Percentiles rank a stretch among this genome's conserved stretches.
Evolutionary conservation across 2,888 invertebrate genomes (phyloP).

Genomic region (Seira ritae): DNA sequence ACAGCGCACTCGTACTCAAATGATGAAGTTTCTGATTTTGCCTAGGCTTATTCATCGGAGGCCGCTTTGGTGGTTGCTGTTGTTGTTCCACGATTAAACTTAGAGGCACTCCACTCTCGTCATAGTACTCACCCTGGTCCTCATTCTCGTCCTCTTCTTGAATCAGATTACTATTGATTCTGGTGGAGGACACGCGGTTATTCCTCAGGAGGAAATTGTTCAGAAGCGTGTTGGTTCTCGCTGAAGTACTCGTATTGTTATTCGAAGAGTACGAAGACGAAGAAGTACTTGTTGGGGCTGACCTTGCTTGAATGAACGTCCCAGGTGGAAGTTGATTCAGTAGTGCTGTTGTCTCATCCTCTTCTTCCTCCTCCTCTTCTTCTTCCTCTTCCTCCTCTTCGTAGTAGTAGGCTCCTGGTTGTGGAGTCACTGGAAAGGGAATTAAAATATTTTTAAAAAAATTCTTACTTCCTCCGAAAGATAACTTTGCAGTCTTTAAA

Average conservation of each 20-base stretch:
- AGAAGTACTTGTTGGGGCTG: neutral
- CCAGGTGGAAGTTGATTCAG: constrained; percentile 24
- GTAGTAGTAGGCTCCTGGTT: constrained; percentile 39
- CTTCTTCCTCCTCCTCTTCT: constrained; percentile 5
- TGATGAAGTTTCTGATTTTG: neutral
- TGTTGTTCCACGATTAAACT: constrained; percentile 7
- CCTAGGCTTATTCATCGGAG: constrained; percentile 43
- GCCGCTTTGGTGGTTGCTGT: constrained; percentile 29
- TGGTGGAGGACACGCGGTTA: neutral
- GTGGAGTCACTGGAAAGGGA: constrained; percentile 31
- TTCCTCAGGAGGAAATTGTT: constrained; percentile 30
- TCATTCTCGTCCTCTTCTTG: constrained; percentile 35
- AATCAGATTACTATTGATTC: constrained; percentile 10
- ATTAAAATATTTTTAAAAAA: neutral
- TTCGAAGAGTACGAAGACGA: neutral
- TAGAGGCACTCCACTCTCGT: constrained; percentile 16
- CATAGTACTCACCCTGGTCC: constrained; percentile 29
- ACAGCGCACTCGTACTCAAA: constrained; percentile 33
- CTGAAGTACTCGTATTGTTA: neutral
- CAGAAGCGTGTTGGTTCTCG: constrained; percentile 24
- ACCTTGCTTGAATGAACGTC: constrained; percentile 30
- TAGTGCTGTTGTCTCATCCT: constrained; percentile 9
- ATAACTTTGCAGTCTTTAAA: neutral
- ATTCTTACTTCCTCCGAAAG: neutral
- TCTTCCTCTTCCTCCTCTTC: neutral